Evolutionary conservation across 2,113 vertebrate species (phyloP).

Genomic region (Alethe castanea): DNA sequence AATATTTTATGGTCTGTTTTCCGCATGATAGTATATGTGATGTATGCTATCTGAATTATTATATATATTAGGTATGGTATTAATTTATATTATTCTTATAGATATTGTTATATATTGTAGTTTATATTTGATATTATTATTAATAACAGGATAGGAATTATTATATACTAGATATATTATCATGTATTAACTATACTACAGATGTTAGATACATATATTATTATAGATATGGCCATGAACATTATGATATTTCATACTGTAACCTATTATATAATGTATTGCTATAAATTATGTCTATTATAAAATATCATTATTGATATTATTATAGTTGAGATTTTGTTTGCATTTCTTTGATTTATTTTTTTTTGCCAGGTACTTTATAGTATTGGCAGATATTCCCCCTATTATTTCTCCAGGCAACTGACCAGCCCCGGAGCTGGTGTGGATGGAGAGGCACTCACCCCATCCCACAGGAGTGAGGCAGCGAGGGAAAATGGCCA

Average conservation of each 20-base stretch:
- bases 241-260: background rate
- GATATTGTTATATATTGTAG: background rate
- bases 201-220: background rate
- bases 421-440: background rate
- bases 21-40: no score
- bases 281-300: background rate
- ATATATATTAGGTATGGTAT: background rate
- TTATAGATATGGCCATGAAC: background rate
- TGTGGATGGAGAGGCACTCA: background rate
- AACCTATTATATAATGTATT: background rate
- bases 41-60: background rate
- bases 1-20: background rate
- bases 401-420: background rate
- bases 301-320: background rate
- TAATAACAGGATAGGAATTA: background rate
- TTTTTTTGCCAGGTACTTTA: background rate
- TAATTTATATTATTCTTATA: background rate
- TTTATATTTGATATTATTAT: background rate
- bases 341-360: background rate
- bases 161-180: background rate
- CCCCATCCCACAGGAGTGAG: background rate
- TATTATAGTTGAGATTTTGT: background rate
- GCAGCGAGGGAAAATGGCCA: accelerated
- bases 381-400: background rate
- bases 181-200: background rate